Evolutionary conservation across 2,888 invertebrate genomes (phyloP).

Genomic region (Caenorhabditis sp.): DNA sequence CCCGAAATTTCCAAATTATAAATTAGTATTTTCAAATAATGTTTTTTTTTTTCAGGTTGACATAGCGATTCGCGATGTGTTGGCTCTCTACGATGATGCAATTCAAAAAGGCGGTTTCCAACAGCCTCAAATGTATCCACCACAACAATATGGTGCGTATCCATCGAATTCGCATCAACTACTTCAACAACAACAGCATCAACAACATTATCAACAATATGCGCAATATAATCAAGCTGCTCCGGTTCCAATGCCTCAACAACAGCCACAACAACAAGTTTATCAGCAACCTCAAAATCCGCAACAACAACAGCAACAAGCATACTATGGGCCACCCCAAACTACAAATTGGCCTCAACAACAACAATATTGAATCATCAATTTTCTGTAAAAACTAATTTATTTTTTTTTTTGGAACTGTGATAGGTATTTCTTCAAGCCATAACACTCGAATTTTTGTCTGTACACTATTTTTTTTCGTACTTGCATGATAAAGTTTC

Average conservation of each 20-base stretch:
- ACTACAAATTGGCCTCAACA: too few species aligned
- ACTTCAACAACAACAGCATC: slow-evolving; percentile 10
- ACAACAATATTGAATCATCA: too few species aligned
- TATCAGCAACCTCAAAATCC: not conserved
- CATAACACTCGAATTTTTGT: too few species aligned
- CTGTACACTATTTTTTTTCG: too few species aligned
- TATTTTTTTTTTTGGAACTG: too few species aligned
- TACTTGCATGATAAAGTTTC: too few species aligned
- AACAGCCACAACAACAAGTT: not conserved
- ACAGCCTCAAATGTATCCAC: slow-evolving; percentile 28
- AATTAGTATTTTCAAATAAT: not conserved
- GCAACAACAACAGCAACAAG: not conserved
- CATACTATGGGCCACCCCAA: not conserved
- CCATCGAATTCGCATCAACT: slow-evolving; percentile 14
- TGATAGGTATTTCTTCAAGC: too few species aligned
- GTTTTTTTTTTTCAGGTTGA: slow-evolving; percentile 56
- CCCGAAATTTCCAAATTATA: too few species aligned
- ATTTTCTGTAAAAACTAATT: too few species aligned
- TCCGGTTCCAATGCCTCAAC: not conserved
- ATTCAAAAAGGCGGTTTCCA: slow-evolving; percentile 61
- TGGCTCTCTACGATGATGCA: slow-evolving; percentile 67
- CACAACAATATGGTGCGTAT: slow-evolving; percentile 15
- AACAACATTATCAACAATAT: slow-evolving; percentile 11
- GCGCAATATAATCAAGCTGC: not conserved
- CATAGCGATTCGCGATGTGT: slow-evolving; percentile 69